Percentiles rank a stretch among this genome's conserved stretches.
phyloP scores from a whole-genome alignment of 2,797 vertebrate species.

The Zalophus californianus region DNA sequence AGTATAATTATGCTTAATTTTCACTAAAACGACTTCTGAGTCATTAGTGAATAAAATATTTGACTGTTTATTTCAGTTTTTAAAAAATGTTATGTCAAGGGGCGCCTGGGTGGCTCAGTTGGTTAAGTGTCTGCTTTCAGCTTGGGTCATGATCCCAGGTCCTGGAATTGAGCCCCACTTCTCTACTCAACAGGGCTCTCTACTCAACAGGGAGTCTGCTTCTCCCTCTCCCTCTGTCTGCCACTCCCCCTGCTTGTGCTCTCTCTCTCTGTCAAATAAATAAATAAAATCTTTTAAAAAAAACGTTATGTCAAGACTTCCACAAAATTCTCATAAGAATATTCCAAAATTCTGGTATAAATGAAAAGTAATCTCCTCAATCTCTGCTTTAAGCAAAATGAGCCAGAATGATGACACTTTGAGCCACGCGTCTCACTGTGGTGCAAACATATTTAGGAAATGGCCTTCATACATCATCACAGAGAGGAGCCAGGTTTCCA shows the following conservation, averaged over 20 bases:
- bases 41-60: background rate
- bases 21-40: background rate
- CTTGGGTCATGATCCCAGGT: too few species aligned
- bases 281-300: too few species aligned
- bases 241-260: too few species aligned
- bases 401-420: background rate
- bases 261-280: too few species aligned
- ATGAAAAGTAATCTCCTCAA: background rate
- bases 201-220: too few species aligned
- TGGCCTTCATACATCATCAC: background rate
- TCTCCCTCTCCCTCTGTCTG: too few species aligned
- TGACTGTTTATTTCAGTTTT: background rate
- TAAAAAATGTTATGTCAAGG: slow-evolving; percentile 18
- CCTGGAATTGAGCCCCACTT: too few species aligned
- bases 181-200: too few species aligned
- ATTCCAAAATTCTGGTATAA: background rate
- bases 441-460: background rate
- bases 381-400: background rate
- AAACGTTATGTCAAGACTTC: slow-evolving; percentile 1
- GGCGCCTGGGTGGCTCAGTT: too few species aligned
- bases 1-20: background rate
- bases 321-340: background rate
- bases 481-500: background rate
- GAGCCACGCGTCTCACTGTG: background rate
- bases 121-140: too few species aligned